Conservation (phyloP, 2,888 invertebrate genomes). For the Diloba caeruleocephala region DNA sequence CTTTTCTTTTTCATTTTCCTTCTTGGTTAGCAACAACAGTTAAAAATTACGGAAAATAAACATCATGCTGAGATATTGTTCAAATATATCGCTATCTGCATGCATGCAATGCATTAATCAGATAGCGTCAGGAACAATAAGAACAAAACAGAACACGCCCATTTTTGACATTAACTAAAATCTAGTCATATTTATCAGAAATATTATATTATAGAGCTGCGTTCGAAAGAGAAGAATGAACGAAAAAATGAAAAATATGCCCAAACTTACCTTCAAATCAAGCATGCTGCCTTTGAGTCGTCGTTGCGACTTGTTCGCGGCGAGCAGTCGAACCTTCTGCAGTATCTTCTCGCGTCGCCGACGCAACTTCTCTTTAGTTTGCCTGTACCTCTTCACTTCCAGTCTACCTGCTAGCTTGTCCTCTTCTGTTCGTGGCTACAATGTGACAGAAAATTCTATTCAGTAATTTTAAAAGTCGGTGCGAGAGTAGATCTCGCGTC, state of each 20-base stretch:
- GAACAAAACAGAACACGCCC: too few species aligned
- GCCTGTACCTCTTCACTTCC: slow-evolving; percentile 93
- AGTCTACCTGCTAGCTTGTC: slow-evolving; percentile 91
- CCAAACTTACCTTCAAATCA: slow-evolving; percentile 76
- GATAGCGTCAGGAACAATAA: too few species aligned
- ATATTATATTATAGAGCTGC: too few species aligned
- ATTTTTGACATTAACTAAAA: too few species aligned
- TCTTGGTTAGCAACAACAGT: slow-evolving; percentile 40
- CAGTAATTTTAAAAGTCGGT: too few species aligned
- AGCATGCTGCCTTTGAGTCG: slow-evolving; percentile 61
- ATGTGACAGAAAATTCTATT: not conserved
- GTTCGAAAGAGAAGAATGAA: too few species aligned
- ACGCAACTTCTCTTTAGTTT: slow-evolving; percentile 94
- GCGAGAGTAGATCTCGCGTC: too few species aligned
- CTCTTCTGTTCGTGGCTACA: slow-evolving; percentile 94
- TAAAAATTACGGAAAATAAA: slow-evolving; percentile 19
- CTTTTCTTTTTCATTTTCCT: slow-evolving; percentile 30
- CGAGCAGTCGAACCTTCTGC: slow-evolving; percentile 73
- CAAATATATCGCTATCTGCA: too few species aligned
- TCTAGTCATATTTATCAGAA: too few species aligned
- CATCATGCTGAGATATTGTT: not conserved
- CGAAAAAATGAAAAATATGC: not conserved
- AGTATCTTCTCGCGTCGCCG: slow-evolving; percentile 90
- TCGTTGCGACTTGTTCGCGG: slow-evolving; percentile 60
- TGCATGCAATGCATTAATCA: too few species aligned